Conservation (phyloP, 2,113 vertebrate species). For the Lipotes vexillifer region DNA sequence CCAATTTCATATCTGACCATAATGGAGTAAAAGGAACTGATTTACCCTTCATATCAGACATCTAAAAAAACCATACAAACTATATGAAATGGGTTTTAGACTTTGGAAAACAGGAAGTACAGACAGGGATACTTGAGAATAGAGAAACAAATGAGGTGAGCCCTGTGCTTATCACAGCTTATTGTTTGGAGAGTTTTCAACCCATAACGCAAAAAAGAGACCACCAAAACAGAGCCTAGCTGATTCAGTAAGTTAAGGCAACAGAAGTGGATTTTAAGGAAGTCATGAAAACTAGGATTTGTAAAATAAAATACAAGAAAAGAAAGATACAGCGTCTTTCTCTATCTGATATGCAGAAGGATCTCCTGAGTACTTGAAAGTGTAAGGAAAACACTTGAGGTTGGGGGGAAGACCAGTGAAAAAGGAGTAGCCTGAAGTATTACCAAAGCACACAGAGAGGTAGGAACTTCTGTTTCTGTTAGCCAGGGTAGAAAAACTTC, state of each 20-base stretch:
- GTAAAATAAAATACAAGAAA: not conserved
- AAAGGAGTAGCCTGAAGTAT: not conserved
- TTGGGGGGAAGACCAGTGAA: not conserved
- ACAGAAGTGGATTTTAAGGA: not conserved
- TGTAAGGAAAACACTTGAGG: not conserved
- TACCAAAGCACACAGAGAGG: not conserved
- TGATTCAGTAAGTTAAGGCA: not conserved
- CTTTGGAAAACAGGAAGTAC: not conserved
- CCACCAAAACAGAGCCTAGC: not conserved
- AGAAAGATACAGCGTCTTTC: not conserved
- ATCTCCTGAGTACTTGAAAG: not conserved
- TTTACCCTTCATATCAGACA: not conserved
- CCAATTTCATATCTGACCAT: not conserved
- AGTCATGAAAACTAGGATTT: not conserved
- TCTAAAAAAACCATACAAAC: not conserved
- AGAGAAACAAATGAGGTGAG: not conserved
- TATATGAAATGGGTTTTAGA: not conserved
- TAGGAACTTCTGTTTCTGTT: not conserved
- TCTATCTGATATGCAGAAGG: not conserved
- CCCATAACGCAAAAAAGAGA: not conserved
- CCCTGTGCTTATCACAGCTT: not conserved
- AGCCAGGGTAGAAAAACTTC: not conserved
- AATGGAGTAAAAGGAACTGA: not conserved
- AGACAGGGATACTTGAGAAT: not conserved
- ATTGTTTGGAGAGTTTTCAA: not conserved